Evolutionary conservation across 2,797 vertebrate genomes (phyloP).

Genomic region (Acrossocheilus fasciatus): DNA sequence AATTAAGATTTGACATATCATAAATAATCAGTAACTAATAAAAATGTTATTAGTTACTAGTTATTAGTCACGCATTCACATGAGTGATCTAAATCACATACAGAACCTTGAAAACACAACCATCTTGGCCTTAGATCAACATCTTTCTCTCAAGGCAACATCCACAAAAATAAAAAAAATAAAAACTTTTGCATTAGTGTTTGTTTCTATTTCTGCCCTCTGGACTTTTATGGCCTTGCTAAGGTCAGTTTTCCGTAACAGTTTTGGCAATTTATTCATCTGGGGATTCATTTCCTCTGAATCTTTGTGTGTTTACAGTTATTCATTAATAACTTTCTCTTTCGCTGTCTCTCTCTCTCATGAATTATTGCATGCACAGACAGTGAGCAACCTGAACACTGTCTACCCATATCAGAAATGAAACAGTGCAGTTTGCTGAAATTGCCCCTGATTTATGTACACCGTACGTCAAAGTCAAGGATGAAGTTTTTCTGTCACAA

Average conservation of each 20-base stretch:
- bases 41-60: no score
- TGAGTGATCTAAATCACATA: background rate
- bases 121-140: conserved; percentile 4
- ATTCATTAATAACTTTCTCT: conserved; percentile 22
- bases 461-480: background rate
- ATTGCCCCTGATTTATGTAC: conserved; percentile 18
- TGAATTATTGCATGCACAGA: conserved; percentile 33
- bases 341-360: conserved; percentile 24
- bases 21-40: background rate
- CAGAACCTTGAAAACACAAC: background rate
- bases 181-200: background rate
- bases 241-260: conserved; percentile 7
- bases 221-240: conserved; percentile 9
- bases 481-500: background rate
- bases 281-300: background rate
- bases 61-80: background rate
- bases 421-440: conserved; percentile 3
- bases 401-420: conserved; percentile 15
- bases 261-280: conserved; percentile 10
- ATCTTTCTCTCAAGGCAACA: background rate
- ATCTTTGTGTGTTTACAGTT: conserved; percentile 23
- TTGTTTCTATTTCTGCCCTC: background rate
- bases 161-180: background rate
- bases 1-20: conserved; percentile 7
- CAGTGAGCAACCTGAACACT: background rate